Evolutionary conservation across 2,888 invertebrate genomes (phyloP), one percentile per base, ranked within the genome.

Genomic region (Drosophila sordidula): DNA sequence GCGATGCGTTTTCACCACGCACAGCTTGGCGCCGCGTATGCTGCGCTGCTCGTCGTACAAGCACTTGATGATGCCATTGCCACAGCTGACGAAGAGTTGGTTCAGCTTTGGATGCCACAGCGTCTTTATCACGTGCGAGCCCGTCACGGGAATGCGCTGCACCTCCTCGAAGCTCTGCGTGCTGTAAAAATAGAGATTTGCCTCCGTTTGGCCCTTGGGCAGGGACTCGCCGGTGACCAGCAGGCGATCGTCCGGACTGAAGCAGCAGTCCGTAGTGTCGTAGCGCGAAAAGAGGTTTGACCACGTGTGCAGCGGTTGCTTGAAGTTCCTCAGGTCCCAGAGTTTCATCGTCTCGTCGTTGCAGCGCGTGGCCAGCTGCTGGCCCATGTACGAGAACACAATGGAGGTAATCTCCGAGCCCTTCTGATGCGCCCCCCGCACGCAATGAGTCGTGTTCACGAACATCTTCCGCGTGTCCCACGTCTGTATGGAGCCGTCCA

Each of bases 51-150:
- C 95, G 90, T 99, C 98, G 85, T 98, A 99, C 90, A 96, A 98
- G 57, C 98, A 96, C 86, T 97, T 97, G 0, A 98, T 95, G 0
- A 94, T 93, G 0, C 99, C 99, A 90, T 98, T 97, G 0, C 98
- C 98, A 79, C 97, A 97, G 0, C 98, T 97, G 0, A 97, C 95
- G 72, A 99, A 97, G 42, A 99, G 95, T 91, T 99, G 99, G 90
- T 99, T 99, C n/a, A 99, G 92, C 91, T 98, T 97, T 0, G 99
- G 97, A 93, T 99, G 99, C 99, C 99, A 99, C 0, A 97, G 91
- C 0, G 96, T 95, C 90, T 98, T 96, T 1, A 99, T 97, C 0
- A 98, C 95, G 75, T 97, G 97, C 0, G 97, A 95, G 84, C 96
- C 94, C 0, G 95, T 94, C 0, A 98, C 96, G 8, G 95, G 94